phyloP scores from a whole-genome alignment of 2,888 invertebrate species.

The Cosmia pyralina region DNA sequence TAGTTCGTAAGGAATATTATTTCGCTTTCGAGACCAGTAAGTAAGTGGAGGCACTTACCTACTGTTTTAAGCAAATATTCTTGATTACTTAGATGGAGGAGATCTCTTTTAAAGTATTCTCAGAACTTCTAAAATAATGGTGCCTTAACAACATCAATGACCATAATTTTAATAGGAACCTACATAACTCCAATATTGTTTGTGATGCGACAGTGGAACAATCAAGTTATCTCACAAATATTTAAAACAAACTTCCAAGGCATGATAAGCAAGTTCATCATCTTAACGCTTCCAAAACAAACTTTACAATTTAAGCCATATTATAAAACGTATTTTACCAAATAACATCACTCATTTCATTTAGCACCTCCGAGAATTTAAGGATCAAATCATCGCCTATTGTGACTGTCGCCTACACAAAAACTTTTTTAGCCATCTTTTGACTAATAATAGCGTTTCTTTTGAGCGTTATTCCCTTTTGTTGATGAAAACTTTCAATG shows the following conservation, averaged over 20 bases:
- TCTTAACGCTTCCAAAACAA: conserved; percentile 28
- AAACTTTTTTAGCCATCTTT: conserved; percentile 52
- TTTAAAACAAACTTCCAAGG: conserved; percentile 6
- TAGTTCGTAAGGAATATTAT: conserved; percentile 33
- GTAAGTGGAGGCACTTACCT: conserved; percentile 6
- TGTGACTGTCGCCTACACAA: conserved; percentile 52
- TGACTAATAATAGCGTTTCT: conserved; percentile 61
- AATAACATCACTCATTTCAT: conserved; percentile 59
- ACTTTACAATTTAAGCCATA: conserved; percentile 17
- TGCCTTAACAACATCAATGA: neutral
- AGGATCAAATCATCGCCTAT: conserved; percentile 59
- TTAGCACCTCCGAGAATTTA: conserved; percentile 50
- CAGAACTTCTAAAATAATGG: conserved; percentile 3
- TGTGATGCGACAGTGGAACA: conserved; percentile 4
- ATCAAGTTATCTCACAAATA: conserved; percentile 15
- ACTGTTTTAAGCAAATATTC: conserved; percentile 24
- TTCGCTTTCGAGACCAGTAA: conserved; percentile 7
- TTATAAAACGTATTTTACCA: conserved; percentile 34
- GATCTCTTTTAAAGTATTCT: conserved; percentile 2
- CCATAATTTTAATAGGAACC: neutral
- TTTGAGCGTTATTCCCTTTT: conserved; percentile 50
- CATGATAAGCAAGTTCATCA: conserved; percentile 22
- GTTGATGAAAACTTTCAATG: conserved; percentile 46
- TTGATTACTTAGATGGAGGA: conserved; percentile 29
- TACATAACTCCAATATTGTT: neutral